Percentiles rank a stretch among this genome's conserved stretches.
Evolutionary conservation across 2,888 invertebrate species (phyloP).

Genomic region (Orgyia antiqua): DNA sequence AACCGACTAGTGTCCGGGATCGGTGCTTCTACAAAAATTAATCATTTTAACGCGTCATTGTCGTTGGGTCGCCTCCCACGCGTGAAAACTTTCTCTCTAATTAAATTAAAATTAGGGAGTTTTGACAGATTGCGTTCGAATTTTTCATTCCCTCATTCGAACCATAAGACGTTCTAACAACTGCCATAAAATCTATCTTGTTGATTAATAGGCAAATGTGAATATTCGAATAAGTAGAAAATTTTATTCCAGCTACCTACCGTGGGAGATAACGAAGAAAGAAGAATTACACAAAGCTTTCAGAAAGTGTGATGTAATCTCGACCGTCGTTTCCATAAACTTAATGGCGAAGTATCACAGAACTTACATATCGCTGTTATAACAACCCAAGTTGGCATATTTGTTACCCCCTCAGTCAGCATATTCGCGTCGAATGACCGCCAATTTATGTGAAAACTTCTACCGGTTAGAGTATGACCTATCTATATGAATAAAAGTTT

Average conservation of each 20-base stretch:
- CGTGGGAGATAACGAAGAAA: constrained; percentile 45
- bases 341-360: constrained; percentile 76
- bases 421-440: constrained; percentile 78
- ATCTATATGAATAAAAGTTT: constrained; percentile 71
- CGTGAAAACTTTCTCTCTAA: constrained; percentile 65
- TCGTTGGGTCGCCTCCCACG: constrained; percentile 59
- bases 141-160: constrained; percentile 49
- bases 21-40: constrained; percentile 65
- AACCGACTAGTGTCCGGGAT: constrained; percentile 38
- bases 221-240: constrained; percentile 34
- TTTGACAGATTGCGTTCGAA: constrained; percentile 66
- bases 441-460: constrained; percentile 77
- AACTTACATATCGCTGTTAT: constrained; percentile 77
- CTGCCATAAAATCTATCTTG: constrained; percentile 51
- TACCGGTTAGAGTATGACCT: constrained; percentile 71
- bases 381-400: constrained; percentile 77
- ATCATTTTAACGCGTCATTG: constrained; percentile 76
- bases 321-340: constrained; percentile 74
- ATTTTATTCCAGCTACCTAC: constrained; percentile 41
- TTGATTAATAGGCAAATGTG: constrained; percentile 55
- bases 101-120: constrained; percentile 72
- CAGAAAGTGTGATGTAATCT: constrained; percentile 76
- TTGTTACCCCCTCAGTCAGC: constrained; percentile 77
- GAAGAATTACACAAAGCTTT: constrained; percentile 73
- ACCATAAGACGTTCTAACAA: constrained; percentile 42